These are phyloP conservation scores for Capreolus pygargus DNA, from an alignment of 2,113 vertebrate genomes.

Conservation along the genomic window DNA sequence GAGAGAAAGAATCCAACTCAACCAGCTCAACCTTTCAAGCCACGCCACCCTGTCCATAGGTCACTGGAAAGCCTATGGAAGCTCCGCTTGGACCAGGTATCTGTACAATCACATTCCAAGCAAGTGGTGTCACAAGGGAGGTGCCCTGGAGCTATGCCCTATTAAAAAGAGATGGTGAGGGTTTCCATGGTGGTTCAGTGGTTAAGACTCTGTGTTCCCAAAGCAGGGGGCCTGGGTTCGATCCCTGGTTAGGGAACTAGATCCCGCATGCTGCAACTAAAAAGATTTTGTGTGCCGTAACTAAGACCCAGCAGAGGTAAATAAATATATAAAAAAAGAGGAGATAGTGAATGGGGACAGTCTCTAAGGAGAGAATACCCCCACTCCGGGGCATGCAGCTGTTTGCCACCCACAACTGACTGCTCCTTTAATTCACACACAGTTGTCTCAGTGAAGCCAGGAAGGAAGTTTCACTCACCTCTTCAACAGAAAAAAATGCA, in stretches of 20 bases:
- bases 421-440: neutral
- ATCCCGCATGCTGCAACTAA: neutral
- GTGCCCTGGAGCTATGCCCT: neutral
- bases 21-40: neutral
- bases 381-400: neutral
- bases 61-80: neutral
- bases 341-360: neutral
- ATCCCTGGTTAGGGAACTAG: neutral
- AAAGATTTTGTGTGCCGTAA: neutral
- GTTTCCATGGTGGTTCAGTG: neutral
- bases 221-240: neutral
- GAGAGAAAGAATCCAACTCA: neutral
- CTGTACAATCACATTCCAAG: neutral
- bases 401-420: neutral
- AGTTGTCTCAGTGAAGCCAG: neutral
- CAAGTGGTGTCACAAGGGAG: neutral
- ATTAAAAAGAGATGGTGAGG: neutral
- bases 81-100: neutral
- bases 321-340: neutral
- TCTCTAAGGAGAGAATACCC: neutral
- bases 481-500: neutral
- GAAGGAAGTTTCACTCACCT: neutral
- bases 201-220: neutral
- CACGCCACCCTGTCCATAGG: neutral
- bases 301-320: neutral